phyloP scores from a whole-genome alignment of 2,888 invertebrate genomes.

The Ctena decussata region DNA sequence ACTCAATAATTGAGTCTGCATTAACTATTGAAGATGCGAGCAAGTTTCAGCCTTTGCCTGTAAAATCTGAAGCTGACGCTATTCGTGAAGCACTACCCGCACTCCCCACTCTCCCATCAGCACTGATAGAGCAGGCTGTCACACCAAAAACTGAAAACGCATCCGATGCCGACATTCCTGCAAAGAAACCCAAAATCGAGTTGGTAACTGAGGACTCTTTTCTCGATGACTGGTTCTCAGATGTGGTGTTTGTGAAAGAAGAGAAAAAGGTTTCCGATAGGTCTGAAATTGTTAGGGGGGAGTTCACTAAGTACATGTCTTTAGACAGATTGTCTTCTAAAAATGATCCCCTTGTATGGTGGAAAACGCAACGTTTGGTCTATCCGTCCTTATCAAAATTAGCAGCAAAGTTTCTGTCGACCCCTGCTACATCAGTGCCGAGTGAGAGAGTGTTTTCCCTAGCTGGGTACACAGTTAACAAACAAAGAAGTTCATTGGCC shows the following conservation, averaged over 20 bases:
- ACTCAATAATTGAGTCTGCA: neutral
- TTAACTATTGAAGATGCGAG: neutral
- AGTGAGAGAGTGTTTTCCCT: conserved; percentile 5
- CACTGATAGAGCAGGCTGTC: neutral
- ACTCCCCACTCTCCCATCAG: neutral
- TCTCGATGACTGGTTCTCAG: neutral
- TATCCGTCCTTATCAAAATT: neutral
- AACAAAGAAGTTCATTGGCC: neutral
- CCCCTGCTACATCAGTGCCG: conserved; percentile 5
- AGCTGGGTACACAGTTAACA: neutral
- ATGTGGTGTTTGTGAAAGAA: neutral
- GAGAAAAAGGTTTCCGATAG: neutral
- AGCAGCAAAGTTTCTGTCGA: neutral
- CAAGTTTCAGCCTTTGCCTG: neutral
- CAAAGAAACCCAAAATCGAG: neutral
- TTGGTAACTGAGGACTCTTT: neutral
- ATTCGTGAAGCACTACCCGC: neutral
- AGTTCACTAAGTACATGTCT: neutral
- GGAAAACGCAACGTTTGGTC: neutral
- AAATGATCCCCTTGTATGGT: neutral
- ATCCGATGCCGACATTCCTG: neutral
- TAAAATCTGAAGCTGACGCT: neutral
- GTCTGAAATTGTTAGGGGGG: neutral
- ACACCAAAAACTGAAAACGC: neutral
- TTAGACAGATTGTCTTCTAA: neutral